Evolutionary conservation across 1,140 invertebrate species (phyloP), one percentile per base, ranked within the genome.

Genomic region (Fopius arisanus): DNA sequence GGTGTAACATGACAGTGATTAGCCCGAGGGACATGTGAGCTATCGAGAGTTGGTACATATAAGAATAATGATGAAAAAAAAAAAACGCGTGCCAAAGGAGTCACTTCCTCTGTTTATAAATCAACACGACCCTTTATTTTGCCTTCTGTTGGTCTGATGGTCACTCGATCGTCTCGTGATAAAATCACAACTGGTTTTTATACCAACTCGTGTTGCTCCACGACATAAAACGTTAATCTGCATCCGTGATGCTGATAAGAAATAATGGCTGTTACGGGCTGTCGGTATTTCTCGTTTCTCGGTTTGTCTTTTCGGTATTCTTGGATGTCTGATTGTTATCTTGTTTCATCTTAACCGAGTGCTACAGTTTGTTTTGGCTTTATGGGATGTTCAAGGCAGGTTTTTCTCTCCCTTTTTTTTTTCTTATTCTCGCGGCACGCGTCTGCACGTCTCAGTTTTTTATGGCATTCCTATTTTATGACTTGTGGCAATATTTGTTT

Each of bases 1-100:
- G 73, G 73, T 75, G 62, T 75, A 75, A 31, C 19, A 59, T 75
- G 40, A 70, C 73, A 66, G 31, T 37, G 73, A 75, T 74, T 75
- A 75, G 37, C 16, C 33, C 33, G 33, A 70, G 7, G 26, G 54
- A 74, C 29, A 74, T 68, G 14, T 66, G 41, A 75, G 67, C 37
- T 43, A 59, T 59, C 31, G 29, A 59, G 23, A 54, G 54, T 23
- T 28, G 21, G 23, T 59, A 59, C 54, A 59, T 59, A 59, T 26
- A 59, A 59, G 33, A 29, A 21, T 31, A n/a, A 51, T 48, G 16
- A 28, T 9, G 3, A n/a, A 48, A 23, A 54, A 9, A 54, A 9
- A n/a, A 70, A 70, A 29, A 70, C 21, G 16, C 23, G 29, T 69
- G 41, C 41, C 41, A 59, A 48, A 23, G 54, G 21, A 23, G 23